phyloP scores from a whole-genome alignment of 1,140 invertebrate species.

The Drosophila pachea region DNA sequence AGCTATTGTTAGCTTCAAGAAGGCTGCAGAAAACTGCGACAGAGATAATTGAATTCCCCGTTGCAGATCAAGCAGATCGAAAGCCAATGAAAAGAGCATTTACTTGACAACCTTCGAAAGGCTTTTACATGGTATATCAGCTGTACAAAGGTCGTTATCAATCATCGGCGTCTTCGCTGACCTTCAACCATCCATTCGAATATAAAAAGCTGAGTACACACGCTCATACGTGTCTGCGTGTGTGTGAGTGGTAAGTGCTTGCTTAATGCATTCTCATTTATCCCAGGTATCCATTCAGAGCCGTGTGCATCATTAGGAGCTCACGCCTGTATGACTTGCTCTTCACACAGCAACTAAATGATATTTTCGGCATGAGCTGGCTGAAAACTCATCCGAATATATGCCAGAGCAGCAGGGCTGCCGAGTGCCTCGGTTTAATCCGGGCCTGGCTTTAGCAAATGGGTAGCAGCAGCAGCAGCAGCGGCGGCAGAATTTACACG shows the following conservation, averaged over 20 bases:
- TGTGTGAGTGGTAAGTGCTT: conserved; percentile 11
- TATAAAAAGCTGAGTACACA: background rate
- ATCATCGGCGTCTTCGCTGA: background rate
- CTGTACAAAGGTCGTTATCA: background rate
- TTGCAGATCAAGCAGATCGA: background rate
- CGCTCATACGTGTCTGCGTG: background rate
- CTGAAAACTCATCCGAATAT: conserved; percentile 23
- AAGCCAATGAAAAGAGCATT: background rate
- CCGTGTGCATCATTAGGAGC: conserved; percentile 37
- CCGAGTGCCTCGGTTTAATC: conserved; percentile 48
- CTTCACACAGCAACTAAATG: conserved; percentile 38
- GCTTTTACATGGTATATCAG: background rate
- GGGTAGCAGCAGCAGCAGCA: conserved; percentile 14
- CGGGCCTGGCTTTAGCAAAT: conserved; percentile 33
- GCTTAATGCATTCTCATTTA: conserved; percentile 26
- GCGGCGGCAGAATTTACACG: conserved; percentile 49
- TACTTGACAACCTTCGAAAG: too few species aligned
- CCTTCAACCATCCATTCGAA: background rate
- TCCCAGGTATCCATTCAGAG: conserved; percentile 5
- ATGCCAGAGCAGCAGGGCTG: conserved; percentile 13
- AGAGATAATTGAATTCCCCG: conserved; percentile 2
- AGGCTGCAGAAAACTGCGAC: background rate
- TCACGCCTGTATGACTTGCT: conserved; percentile 41
- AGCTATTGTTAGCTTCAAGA: background rate
- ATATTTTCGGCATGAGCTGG: conserved; percentile 47